A percentile compares a stretch with the other conserved stretches of the same genome.
Conservation (phyloP, 2,888 invertebrate species). For the Megastigmus dorsalis region DNA sequence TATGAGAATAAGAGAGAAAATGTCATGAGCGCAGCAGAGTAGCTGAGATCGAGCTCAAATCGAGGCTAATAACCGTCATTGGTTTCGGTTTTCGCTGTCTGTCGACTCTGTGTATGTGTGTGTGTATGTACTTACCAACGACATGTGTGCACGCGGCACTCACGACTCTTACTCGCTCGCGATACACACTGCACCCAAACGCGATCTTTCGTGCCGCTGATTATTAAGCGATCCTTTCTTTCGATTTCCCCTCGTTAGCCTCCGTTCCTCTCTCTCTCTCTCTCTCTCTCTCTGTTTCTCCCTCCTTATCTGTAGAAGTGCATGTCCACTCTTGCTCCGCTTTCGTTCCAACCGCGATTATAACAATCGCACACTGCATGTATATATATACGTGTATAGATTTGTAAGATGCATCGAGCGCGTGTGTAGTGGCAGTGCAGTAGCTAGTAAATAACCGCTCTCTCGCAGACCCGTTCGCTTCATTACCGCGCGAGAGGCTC, state of each 20-base stretch:
- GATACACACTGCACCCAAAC: conserved; percentile 33
- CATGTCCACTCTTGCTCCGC: conserved; percentile 4
- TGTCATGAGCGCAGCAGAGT: conserved; percentile 28
- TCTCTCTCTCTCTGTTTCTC: background rate
- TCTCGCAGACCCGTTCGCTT: too few species aligned
- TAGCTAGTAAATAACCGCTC: background rate
- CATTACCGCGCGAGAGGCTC: background rate
- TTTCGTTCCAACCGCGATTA: conserved; percentile 14
- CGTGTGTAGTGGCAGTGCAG: background rate
- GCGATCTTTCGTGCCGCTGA: conserved; percentile 55
- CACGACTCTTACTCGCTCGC: too few species aligned
- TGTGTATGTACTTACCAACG: background rate
- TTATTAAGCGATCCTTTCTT: conserved; percentile 51
- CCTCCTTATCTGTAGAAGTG: background rate
- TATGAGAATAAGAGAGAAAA: conserved; percentile 25
- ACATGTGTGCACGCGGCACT: too few species aligned
- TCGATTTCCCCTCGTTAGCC: conserved; percentile 45
- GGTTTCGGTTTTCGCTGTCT: background rate
- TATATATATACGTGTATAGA: background rate
- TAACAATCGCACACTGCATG: conserved; percentile 19
- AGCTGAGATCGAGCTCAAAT: conserved; percentile 40
- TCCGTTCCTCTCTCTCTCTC: background rate
- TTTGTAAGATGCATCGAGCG: background rate
- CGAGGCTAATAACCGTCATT: conserved; percentile 48
- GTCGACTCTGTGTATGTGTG: background rate